Conservation (phyloP, 1,140 invertebrate genomes). For the Drosophila bipectinata region DNA sequence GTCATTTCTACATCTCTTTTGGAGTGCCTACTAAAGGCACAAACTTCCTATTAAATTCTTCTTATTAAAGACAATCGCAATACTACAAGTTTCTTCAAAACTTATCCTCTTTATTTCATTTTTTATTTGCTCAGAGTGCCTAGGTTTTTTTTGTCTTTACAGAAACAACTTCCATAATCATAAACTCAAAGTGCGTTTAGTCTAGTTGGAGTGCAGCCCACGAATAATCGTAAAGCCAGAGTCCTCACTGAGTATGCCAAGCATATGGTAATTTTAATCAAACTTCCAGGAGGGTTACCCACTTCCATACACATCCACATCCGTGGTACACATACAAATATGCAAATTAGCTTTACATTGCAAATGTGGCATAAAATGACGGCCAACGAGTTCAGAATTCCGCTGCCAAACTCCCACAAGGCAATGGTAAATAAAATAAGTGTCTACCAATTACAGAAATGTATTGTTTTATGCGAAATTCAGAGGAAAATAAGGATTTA, state of each 20-base stretch:
- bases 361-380: slow-evolving; percentile 23
- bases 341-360: slow-evolving; percentile 29
- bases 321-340: slow-evolving; percentile 6
- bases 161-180: neutral
- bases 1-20: neutral
- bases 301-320: neutral
- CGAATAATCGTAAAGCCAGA: slow-evolving; percentile 26
- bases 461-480: neutral
- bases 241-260: slow-evolving; percentile 4
- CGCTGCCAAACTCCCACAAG: neutral
- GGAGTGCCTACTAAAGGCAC: neutral
- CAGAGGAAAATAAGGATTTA: neutral
- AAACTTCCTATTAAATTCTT: neutral
- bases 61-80: too few species aligned
- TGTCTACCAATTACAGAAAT: slow-evolving; percentile 3
- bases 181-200: slow-evolving; percentile 33
- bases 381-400: neutral
- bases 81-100: neutral
- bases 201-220: slow-evolving; percentile 24
- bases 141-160: neutral
- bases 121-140: neutral
- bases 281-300: slow-evolving; percentile 13
- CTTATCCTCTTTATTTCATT: neutral
- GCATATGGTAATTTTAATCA: slow-evolving; percentile 42
- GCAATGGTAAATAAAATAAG: slow-evolving; percentile 4